phyloP scores from a whole-genome alignment of 2,113 vertebrate genomes.

The Solea senegalensis region DNA sequence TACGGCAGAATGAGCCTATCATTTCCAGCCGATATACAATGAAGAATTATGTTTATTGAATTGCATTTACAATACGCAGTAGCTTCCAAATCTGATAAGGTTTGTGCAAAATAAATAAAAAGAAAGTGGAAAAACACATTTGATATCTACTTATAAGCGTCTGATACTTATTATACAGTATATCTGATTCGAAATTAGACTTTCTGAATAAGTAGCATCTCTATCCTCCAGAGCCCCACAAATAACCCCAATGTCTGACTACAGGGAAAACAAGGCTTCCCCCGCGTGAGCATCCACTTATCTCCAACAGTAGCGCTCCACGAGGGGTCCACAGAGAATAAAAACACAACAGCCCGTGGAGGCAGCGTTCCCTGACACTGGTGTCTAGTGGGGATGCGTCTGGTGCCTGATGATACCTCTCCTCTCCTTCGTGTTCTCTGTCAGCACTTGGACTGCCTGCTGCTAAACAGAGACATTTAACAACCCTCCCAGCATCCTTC shows the following conservation, averaged over 20 bases:
- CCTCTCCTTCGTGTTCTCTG: slow-evolving; percentile 56
- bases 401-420: slow-evolving; percentile 48
- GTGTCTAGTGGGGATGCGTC: slow-evolving; percentile 9
- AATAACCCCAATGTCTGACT: neutral
- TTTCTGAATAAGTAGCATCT: neutral
- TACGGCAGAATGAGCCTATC: no score
- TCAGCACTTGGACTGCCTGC: slow-evolving; percentile 58
- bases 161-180: no score
- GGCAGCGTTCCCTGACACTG: slow-evolving; percentile 8
- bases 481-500: slow-evolving; percentile 70
- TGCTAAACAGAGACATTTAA: slow-evolving; percentile 77
- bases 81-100: no score
- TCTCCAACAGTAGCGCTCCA: slow-evolving; percentile 27
- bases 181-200: neutral
- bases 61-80: no score
- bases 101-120: no score
- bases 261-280: neutral
- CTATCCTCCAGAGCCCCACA: neutral
- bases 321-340: slow-evolving; percentile 28
- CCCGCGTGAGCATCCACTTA: slow-evolving; percentile 14
- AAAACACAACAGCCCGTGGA: slow-evolving; percentile 41
- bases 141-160: no score
- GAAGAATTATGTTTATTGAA: no score
- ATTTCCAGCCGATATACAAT: no score
- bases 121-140: no score